These are phyloP conservation scores for Chloroclysta siterata DNA, from an alignment of 2,888 invertebrate species.

Conservation along the genomic window DNA sequence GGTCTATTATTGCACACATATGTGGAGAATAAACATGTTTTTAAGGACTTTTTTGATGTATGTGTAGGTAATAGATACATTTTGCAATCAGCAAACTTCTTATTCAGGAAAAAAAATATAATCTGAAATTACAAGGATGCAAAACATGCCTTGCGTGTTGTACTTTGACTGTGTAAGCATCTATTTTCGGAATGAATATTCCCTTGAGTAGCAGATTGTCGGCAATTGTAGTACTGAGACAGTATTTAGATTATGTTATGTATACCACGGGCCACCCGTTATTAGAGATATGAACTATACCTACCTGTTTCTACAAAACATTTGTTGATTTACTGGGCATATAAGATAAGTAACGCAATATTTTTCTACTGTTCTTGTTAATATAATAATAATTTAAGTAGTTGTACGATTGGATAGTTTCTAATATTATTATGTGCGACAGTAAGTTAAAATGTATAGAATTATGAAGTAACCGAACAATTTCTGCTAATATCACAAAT, in stretches of 20 bases:
- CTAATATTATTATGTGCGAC: constrained; percentile 23
- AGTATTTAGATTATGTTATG: constrained; percentile 37
- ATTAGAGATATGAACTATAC: constrained; percentile 3
- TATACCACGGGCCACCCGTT: constrained; percentile 21
- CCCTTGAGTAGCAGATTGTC: constrained; percentile 1
- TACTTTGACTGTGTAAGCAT: not conserved
- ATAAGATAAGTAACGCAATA: constrained; percentile 37
- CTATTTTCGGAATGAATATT: not conserved
- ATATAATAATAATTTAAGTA: constrained; percentile 24
- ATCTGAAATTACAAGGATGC: not conserved
- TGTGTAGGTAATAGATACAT: constrained; percentile 9
- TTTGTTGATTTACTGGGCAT: constrained; percentile 31
- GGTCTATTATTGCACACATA: constrained; percentile 4
- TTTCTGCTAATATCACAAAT: constrained; percentile 9
- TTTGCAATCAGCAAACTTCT: constrained; percentile 6
- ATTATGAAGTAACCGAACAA: constrained; percentile 14
- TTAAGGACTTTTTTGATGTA: not conserved
- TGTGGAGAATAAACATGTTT: not conserved
- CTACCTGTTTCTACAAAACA: constrained; percentile 15
- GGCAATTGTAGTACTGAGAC: constrained; percentile 29
- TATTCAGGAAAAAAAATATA: not conserved
- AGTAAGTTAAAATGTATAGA: constrained; percentile 32
- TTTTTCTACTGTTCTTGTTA: constrained; percentile 41
- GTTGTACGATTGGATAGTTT: constrained; percentile 27
- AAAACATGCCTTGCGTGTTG: not conserved